A percentile compares a stretch with the other conserved stretches of the same genome.
These are phyloP conservation scores for Propithecus coquereli DNA, from an alignment of 2,113 vertebrate genomes.

Conservation along the genomic window DNA sequence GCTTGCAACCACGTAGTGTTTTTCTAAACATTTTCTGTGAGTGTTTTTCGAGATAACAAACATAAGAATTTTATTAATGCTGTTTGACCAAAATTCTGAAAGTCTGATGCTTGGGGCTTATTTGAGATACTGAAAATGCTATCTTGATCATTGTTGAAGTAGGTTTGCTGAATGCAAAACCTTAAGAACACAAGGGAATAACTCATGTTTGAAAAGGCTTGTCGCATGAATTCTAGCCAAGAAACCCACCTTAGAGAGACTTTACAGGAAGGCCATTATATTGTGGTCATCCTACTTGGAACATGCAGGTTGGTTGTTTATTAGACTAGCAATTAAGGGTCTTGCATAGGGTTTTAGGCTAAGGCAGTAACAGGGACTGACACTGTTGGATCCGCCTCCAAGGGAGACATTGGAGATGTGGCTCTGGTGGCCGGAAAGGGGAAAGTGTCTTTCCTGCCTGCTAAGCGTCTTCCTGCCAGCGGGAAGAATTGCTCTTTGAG, in stretches of 20 bases:
- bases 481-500: neutral
- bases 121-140: neutral
- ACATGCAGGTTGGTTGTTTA: fast-evolving
- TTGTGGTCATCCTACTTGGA: neutral
- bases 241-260: neutral
- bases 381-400: fast-evolving
- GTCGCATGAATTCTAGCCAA: neutral
- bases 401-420: fast-evolving
- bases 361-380: fast-evolving
- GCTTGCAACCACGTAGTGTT: neutral
- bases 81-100: neutral
- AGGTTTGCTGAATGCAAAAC: neutral
- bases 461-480: fast-evolving
- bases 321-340: fast-evolving
- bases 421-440: neutral
- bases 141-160: neutral
- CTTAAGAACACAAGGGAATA: neutral
- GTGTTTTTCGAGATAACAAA: neutral
- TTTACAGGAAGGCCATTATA: fast-evolving
- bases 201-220: neutral
- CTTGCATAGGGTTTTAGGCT: neutral
- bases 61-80: neutral
- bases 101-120: neutral
- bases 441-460: neutral
- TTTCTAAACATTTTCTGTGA: neutral